Percentiles rank a stretch among this genome's conserved stretches.
Evolutionary conservation across 2,888 invertebrate genomes (phyloP).

Genomic region (Tenthredo mesomela): DNA sequence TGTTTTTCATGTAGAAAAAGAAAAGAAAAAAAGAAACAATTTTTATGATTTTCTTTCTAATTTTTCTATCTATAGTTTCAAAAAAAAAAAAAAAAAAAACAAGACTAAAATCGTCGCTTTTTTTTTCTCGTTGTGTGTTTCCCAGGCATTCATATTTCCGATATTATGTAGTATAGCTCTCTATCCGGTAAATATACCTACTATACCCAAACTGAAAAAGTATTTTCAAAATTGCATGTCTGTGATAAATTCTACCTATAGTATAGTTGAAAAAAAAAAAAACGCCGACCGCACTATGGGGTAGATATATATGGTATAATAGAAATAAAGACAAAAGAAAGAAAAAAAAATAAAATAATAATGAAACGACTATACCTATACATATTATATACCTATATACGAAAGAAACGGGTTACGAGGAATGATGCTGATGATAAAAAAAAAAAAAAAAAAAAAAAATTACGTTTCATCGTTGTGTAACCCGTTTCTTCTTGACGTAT

Average conservation of each 20-base stretch:
- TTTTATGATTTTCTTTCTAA: neutral
- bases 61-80: neutral
- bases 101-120: neutral
- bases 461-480: conserved; percentile 17
- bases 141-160: conserved; percentile 49
- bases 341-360: no score
- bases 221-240: neutral
- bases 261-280: neutral
- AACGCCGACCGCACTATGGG: neutral
- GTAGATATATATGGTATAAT: neutral
- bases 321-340: neutral
- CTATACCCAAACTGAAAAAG: neutral
- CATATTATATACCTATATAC: neutral
- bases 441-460: neutral
- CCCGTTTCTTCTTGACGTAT: conserved; percentile 1
- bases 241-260: neutral
- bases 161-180: neutral
- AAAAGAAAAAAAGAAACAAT: neutral
- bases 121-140: neutral
- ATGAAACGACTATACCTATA: neutral
- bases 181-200: neutral
- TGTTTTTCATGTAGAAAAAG: no score
- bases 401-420: conserved; percentile 3
- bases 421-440: neutral
- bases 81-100: no score